Conservation (phyloP, 2,113 vertebrate species). For the Centropus bengalensis region DNA sequence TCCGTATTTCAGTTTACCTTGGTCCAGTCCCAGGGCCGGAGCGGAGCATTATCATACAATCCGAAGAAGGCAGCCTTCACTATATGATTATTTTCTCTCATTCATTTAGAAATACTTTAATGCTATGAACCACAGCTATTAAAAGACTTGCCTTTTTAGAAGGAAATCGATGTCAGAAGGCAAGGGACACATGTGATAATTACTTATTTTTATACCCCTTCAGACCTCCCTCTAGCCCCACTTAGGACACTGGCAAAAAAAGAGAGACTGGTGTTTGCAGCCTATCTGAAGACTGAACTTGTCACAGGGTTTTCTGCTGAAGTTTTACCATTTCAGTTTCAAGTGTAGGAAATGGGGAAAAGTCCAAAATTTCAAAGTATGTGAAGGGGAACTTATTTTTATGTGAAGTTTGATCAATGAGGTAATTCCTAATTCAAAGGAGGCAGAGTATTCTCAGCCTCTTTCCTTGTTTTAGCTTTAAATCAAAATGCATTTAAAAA, state of each 20-base stretch:
- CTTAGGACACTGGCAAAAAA: not conserved
- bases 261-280: rapidly evolving
- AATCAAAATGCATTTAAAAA: not conserved
- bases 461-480: not conserved
- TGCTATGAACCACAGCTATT: not conserved
- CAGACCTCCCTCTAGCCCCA: rapidly evolving
- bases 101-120: not conserved
- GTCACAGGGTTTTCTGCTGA: not conserved
- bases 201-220: not conserved
- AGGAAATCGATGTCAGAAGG: not conserved
- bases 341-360: not conserved
- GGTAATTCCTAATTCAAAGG: not conserved
- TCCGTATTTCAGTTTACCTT: conserved; percentile 81
- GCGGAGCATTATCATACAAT: conserved; percentile 23
- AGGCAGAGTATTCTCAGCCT: not conserved
- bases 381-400: not conserved
- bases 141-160: not conserved
- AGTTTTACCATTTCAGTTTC: not conserved
- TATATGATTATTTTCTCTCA: not conserved
- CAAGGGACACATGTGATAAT: not conserved
- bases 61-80: not conserved
- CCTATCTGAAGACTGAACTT: rapidly evolving
- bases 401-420: not conserved
- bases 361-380: not conserved
- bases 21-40: conserved; percentile 56